Evolutionary conservation across 2,113 vertebrate species (phyloP), one percentile per base, ranked within the genome.

Genomic region (Ivindomyrus marchei): DNA sequence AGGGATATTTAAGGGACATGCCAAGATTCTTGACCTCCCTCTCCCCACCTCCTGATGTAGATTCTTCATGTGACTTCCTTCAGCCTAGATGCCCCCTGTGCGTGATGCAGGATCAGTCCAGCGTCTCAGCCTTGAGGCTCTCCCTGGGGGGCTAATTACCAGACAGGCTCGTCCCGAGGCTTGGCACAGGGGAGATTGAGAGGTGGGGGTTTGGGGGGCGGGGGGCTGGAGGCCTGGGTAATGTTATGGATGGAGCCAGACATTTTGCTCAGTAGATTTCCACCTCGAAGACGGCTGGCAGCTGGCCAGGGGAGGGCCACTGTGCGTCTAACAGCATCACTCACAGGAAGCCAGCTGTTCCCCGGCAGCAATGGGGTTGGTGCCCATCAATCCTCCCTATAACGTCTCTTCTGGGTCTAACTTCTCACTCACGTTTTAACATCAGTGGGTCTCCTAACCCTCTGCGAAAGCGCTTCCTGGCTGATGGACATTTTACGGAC

Each of bases 361-460:
- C 17, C 85, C 13, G 7, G 49, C 85, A 36, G 50, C 50, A 24
- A 7, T 56, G 31, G 50, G 11, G 49, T 36, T 39, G 15, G 50
- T 53, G 85, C 85, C 50, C 50, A 87, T 87, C 50, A 87, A 53
- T 87, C 85, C 85, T 53, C 27, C 50, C 17, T 31, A 36, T 87
- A 87, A 87, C 56, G 50, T 52, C 50, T 87, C 85, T 87, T 87
- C 85, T 87, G 85, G 85, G 85, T 56, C 49, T 86, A 42, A 80
- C 74, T 80, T 42, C 74, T 80, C 74, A 19, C 74, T 80, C 36
- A 42, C 36, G 74, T 39, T 80, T 42, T 80, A 80, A 36, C 74
- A 42, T 80, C 74, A 80, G 36, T 17, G 36, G 74, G 31, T 39
- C 74, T 39, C 74, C 27, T 31, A 70, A 31, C 62, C 27, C 62